These are phyloP conservation scores for Ectemnius continuus DNA, from an alignment of 2,888 invertebrate species.

Conservation along the genomic window DNA sequence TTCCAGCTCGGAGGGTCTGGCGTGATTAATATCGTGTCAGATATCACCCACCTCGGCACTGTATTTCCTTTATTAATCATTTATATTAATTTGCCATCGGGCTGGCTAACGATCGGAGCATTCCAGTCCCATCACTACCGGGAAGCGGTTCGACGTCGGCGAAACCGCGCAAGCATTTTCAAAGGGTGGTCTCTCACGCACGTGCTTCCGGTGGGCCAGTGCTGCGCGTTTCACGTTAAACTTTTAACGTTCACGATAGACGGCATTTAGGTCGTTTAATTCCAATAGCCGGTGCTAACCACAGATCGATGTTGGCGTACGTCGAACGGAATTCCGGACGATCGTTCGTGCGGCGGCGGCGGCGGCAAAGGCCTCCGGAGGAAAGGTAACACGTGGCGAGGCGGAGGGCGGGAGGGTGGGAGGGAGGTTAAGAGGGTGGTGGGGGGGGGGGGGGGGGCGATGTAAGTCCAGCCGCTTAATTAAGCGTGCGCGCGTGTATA, in stretches of 20 bases:
- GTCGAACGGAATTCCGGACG: conserved; percentile 34
- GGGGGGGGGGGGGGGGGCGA: conserved; percentile 16
- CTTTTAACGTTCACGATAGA: conserved; percentile 2
- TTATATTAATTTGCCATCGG: conserved; percentile 16
- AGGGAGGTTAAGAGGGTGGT: too few species aligned
- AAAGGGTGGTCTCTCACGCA: neutral
- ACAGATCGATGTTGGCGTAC: conserved; percentile 42
- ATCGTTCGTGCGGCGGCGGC: conserved; percentile 32
- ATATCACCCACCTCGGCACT: conserved; percentile 5
- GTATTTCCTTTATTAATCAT: conserved; percentile 23
- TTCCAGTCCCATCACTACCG: neutral
- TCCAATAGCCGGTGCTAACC: conserved; percentile 35
- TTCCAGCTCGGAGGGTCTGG: conserved; percentile 3
- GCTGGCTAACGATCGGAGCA: neutral
- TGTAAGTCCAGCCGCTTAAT: conserved; percentile 62
- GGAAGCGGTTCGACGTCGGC: neutral
- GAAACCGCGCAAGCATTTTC: conserved; percentile 1
- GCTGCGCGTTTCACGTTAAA: conserved; percentile 10
- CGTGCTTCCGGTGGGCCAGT: neutral
- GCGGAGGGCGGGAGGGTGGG: too few species aligned
- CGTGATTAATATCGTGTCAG: conserved; percentile 28
- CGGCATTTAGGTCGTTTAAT: conserved; percentile 33
- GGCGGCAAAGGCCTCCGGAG: too few species aligned
- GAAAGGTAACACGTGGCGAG: too few species aligned
- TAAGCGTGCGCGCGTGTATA: conserved; percentile 54